A percentile compares a stretch with the other conserved stretches of the same genome.
phyloP scores from a whole-genome alignment of 2,888 invertebrate species.

The Hydrotaea diabolus region DNA sequence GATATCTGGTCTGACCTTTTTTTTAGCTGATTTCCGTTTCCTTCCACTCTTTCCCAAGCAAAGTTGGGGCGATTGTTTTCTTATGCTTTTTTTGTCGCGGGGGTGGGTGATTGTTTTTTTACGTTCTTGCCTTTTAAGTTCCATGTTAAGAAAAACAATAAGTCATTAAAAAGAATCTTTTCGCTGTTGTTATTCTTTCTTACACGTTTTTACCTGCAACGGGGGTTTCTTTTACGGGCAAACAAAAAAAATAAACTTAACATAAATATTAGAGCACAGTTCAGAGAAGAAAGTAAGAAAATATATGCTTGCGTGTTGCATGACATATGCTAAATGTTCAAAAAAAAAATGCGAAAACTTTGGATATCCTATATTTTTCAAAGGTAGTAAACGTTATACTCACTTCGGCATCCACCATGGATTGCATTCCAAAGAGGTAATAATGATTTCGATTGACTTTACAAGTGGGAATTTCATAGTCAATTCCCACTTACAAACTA shows the following conservation, averaged over 20 bases:
- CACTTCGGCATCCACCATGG: no score
- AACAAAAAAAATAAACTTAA: constrained; percentile 26
- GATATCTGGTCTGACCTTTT: constrained; percentile 30
- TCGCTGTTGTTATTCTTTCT: constrained; percentile 13
- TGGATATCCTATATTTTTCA: not conserved
- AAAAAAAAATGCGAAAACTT: not conserved
- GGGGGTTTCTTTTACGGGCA: not conserved
- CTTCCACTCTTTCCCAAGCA: not conserved
- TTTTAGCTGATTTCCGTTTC: not conserved
- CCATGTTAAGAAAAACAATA: constrained; percentile 38
- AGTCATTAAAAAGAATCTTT: constrained; percentile 44
- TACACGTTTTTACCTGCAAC: not conserved
- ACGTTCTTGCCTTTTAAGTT: constrained; percentile 3
- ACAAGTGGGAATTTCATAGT: no score
- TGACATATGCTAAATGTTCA: constrained; percentile 36
- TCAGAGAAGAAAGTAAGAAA: not conserved
- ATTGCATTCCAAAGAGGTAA: no score
- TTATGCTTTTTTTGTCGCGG: not conserved
- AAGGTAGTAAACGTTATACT: no score
- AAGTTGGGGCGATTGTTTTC: not conserved
- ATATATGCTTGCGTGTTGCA: constrained; percentile 50
- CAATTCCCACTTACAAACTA: no score
- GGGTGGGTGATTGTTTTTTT: not conserved
- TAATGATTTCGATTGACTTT: no score
- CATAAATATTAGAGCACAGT: not conserved